phyloP scores from a whole-genome alignment of 2,888 invertebrate species.

The Crematogaster levior region DNA sequence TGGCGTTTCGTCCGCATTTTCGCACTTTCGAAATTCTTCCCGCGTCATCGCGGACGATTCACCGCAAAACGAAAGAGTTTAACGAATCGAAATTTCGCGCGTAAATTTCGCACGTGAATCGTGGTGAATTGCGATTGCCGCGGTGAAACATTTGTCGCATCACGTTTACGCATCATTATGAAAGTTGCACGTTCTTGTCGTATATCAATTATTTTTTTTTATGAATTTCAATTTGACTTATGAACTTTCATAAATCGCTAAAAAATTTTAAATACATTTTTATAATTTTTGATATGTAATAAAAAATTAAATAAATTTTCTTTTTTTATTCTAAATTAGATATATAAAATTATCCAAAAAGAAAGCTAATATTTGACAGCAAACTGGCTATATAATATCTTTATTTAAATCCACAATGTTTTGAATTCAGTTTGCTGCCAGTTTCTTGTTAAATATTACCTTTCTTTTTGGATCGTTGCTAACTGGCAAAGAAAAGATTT shows the following conservation, averaged over 20 bases:
- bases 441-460: too few species aligned
- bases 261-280: neutral
- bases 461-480: too few species aligned
- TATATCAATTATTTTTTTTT: too few species aligned
- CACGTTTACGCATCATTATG: neutral
- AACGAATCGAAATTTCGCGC: slow-evolving; percentile 2
- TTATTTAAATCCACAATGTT: too few species aligned
- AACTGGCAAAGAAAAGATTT: too few species aligned
- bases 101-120: neutral
- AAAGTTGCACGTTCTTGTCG: neutral
- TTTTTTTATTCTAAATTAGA: too few species aligned
- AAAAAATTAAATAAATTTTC: too few species aligned
- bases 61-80: slow-evolving; percentile 20
- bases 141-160: neutral
- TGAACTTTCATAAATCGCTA: neutral
- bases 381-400: too few species aligned
- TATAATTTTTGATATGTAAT: neutral
- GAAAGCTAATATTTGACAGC: too few species aligned
- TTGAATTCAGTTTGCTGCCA: too few species aligned
- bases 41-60: neutral
- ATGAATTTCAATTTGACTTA: too few species aligned
- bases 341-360: too few species aligned
- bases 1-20: slow-evolving; percentile 10
- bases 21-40: slow-evolving; percentile 6
- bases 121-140: neutral